A percentile compares a stretch with the other conserved stretches of the same genome.
Conservation (phyloP, 64 coral and sea anemone genomes). For the Trachythela sp. region DNA sequence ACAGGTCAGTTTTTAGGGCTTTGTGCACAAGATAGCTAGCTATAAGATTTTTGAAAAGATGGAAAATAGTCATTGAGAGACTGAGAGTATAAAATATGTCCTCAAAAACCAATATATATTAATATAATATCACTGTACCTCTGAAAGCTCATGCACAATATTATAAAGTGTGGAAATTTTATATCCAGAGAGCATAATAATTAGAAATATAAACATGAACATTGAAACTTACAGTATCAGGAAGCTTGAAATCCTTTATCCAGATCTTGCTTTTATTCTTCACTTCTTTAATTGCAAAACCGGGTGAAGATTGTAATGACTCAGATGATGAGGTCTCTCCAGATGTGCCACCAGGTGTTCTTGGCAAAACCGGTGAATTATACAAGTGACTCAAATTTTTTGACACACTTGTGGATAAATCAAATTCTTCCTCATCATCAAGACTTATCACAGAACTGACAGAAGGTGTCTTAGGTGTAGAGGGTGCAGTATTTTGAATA, state of each 20-base stretch:
- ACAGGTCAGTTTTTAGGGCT: too few relatives aligned
- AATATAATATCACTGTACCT: too few relatives aligned
- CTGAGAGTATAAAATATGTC: too few relatives aligned
- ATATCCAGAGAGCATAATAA: too few relatives aligned
- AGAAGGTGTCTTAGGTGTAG: not conserved
- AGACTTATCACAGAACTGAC: not conserved
- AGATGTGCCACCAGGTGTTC: not conserved
- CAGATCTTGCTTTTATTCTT: not conserved
- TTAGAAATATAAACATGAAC: not conserved
- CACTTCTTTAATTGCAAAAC: not conserved
- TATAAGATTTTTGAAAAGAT: too few relatives aligned
- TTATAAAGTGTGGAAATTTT: too few relatives aligned
- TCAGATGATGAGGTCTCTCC: not conserved
- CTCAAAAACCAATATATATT: too few relatives aligned
- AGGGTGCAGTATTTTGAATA: not conserved
- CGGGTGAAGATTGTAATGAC: not conserved
- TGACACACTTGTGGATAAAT: not conserved
- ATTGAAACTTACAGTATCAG: not conserved
- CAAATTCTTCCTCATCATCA: not conserved
- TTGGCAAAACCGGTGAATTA: not conserved
- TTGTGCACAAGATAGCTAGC: too few relatives aligned
- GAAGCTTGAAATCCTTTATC: constrained; percentile 16
- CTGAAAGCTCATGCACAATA: too few relatives aligned
- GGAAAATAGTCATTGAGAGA: too few relatives aligned
- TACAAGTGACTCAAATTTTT: not conserved